Conservation (phyloP, 2,113 vertebrate genomes). For the Heloderma charlesbogerti region DNA sequence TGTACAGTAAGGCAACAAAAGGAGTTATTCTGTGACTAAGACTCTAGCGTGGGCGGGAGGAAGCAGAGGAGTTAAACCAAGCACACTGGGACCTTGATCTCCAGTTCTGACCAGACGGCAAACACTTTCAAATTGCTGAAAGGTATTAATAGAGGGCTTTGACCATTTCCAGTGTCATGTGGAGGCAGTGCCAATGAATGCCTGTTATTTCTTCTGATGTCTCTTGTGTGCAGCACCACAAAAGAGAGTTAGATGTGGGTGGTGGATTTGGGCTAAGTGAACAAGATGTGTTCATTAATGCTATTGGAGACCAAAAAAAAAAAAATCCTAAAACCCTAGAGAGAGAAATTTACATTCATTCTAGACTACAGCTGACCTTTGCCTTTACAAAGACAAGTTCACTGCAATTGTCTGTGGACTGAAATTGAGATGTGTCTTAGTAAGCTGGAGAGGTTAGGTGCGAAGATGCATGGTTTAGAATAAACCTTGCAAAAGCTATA, state of each 20-base stretch:
- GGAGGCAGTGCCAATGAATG: background rate
- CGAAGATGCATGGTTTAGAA: background rate
- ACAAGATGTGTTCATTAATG: background rate
- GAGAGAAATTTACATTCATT: background rate
- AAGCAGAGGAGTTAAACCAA: background rate
- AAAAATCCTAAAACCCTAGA: background rate
- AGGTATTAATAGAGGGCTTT: slow-evolving; percentile 26
- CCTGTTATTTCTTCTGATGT: background rate
- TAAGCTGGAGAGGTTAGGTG: background rate
- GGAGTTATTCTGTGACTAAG: background rate
- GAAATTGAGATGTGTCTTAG: background rate
- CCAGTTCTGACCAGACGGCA: rapidly evolving
- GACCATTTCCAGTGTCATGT: background rate
- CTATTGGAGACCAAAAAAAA: background rate
- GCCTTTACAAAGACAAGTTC: background rate
- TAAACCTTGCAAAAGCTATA: background rate
- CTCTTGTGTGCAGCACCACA: background rate
- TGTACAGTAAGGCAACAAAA: background rate
- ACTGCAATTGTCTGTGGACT: background rate
- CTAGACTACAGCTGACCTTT: background rate
- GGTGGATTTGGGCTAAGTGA: background rate
- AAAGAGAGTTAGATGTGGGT: background rate
- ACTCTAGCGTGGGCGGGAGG: background rate
- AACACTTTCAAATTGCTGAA: background rate
- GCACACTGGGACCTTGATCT: background rate